Evolutionary conservation across 2,888 invertebrate genomes (phyloP), one percentile per base, ranked within the genome.

Genomic region (Apamea sordens): DNA sequence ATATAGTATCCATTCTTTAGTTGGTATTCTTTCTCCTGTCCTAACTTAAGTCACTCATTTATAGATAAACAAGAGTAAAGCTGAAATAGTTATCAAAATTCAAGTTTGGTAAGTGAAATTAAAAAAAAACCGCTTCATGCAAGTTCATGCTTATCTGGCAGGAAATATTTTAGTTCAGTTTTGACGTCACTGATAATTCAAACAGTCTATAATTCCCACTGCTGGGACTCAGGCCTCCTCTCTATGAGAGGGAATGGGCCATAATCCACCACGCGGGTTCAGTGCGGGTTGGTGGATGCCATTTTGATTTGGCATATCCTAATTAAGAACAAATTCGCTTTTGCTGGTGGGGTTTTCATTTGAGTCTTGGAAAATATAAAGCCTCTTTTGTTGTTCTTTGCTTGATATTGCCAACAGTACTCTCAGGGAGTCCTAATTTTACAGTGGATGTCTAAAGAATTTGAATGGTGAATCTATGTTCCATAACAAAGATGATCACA

Each of bases 51-150:
- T 82, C 83, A 84, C 83, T 89, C 82, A 82, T 92, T 95, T 95
- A 92, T 96, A 96, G 96, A 96, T 95, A 96, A 96, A 95, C 93
- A 90, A 88, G 95, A 96, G 79, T 96, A 96, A 90, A 91, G 93
- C 92, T 85, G 92, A 90, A 84, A 85, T 89, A 85, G 79, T 87
- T 90, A 88, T 89, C 89, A 91, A 89, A 89, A 86, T 85, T 86
- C 84, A 74, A 82, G 87, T 85, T 88, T 88, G 92, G 93, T 94
- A 93, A 92, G 95, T 94, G 76, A 64, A 72, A 53, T 61, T 8
- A 44, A 79, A 83, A 80, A 69, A 76, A 72, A 65, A 64, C 32
- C 8, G 79, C 78, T 77, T 81, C 50, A 53, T 72, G 32, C 32
- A 36, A 59, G 21, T 69, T 68, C 24, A 28, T 72, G 11, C 44